phyloP scores from a whole-genome alignment of 1,140 invertebrate genomes.

The Bombyx mori region ASM3026992v2 NC_085122.1:9933001-9933500 shows the following conservation, averaged over 20 bases:
- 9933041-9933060: too few species aligned
- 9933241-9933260: constrained; percentile 43
- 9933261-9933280: constrained; percentile 58
- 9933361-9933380: constrained; percentile 22
- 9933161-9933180: constrained; percentile 4
- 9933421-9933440: too few species aligned
- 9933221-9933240: constrained; percentile 20
- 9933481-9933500: too few species aligned
- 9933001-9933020: too few species aligned
- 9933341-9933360: constrained; percentile 51
- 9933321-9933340: constrained; percentile 43
- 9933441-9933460: too few species aligned
- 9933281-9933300: constrained; percentile 41
- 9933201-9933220: constrained; percentile 60
- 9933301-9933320: constrained; percentile 65
- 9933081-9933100: too few species aligned
- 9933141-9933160: too few species aligned
- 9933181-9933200: constrained; percentile 64
- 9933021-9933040: too few species aligned
- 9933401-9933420: too few species aligned
- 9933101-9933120: not conserved
- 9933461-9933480: too few species aligned
- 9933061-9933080: too few species aligned
- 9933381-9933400: not conserved
- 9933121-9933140: too few species aligned